Evolutionary conservation across 2,113 vertebrate species (phyloP).

Genomic region (Lethenteron reissneri): DNA sequence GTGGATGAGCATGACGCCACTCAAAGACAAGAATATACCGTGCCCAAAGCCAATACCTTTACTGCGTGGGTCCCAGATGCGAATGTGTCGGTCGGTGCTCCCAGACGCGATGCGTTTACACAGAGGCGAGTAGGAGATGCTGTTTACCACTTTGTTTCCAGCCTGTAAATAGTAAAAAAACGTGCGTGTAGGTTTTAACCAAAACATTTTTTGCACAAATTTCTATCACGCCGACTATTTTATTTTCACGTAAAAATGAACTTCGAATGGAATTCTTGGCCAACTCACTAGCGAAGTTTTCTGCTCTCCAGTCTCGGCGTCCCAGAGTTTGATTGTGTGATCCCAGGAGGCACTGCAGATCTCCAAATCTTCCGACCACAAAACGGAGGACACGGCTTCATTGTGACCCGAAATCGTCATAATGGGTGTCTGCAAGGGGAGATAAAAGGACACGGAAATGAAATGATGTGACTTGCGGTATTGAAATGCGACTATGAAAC

Average conservation of each 20-base stretch:
- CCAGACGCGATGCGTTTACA: conserved; percentile 70
- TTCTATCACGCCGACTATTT: too few relatives aligned
- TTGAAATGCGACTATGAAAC: too few relatives aligned
- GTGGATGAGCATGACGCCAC: too few relatives aligned
- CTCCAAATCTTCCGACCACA: conserved; percentile 70
- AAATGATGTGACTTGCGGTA: not conserved
- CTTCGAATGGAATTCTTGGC: too few relatives aligned
- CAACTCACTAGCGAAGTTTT: conserved; percentile 56
- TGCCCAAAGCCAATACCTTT: conserved; percentile 34
- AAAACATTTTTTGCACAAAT: too few relatives aligned
- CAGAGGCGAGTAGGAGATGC: conserved; percentile 60
- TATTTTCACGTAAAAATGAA: too few relatives aligned
- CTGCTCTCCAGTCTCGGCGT: conserved; percentile 44
- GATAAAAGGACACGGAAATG: conserved; percentile 6
- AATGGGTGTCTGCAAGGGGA: conserved; percentile 45
- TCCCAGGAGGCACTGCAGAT: conserved; percentile 89
- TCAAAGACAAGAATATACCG: not conserved
- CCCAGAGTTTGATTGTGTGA: conserved; percentile 78
- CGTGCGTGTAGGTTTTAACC: too few relatives aligned
- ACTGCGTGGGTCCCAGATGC: conserved; percentile 73
- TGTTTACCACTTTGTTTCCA: conserved; percentile 87
- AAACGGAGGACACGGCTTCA: conserved; percentile 64
- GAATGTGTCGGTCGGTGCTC: conserved; percentile 67
- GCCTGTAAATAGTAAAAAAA: conserved; percentile 27
- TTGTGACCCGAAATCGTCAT: conserved; percentile 78